Conservation (phyloP, 2,113 vertebrate genomes). For the Gymnarchus niloticus region DNA sequence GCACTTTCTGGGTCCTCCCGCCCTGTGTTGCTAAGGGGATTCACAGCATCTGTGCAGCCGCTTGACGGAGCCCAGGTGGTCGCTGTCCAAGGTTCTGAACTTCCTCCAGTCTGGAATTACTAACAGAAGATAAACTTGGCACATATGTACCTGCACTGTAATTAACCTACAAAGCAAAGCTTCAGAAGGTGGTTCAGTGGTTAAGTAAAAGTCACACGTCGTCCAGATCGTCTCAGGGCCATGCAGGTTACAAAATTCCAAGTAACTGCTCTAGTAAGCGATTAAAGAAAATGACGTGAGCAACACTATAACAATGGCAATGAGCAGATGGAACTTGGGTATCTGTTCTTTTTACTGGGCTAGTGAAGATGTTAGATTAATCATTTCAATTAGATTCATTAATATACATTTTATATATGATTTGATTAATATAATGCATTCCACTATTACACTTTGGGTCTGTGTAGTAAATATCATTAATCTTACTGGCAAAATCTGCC, state of each 20-base stretch:
- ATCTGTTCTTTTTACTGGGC: neutral
- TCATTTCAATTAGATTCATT: neutral
- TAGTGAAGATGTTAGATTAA: neutral
- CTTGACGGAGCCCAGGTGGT: neutral
- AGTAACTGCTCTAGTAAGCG: neutral
- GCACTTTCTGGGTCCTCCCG: neutral
- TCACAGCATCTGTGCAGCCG: neutral
- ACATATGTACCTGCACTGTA: neutral
- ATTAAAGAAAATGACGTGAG: neutral
- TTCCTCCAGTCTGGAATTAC: neutral
- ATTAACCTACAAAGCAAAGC: neutral
- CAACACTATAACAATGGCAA: neutral
- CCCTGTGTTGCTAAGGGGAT: neutral
- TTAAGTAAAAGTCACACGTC: neutral
- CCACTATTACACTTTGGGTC: slow-evolving; percentile 22
- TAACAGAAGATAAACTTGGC: no score
- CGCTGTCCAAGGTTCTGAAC: neutral
- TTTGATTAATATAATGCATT: neutral
- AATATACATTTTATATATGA: neutral
- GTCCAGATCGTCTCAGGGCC: neutral
- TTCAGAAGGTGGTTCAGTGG: neutral
- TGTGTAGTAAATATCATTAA: slow-evolving; percentile 57
- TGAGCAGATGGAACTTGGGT: neutral
- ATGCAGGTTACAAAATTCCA: neutral
- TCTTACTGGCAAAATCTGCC: slow-evolving; percentile 64